Evolutionary conservation across 2,888 invertebrate genomes (phyloP), one percentile per base, ranked within the genome.

Genomic region (Onchidella celtica): DNA sequence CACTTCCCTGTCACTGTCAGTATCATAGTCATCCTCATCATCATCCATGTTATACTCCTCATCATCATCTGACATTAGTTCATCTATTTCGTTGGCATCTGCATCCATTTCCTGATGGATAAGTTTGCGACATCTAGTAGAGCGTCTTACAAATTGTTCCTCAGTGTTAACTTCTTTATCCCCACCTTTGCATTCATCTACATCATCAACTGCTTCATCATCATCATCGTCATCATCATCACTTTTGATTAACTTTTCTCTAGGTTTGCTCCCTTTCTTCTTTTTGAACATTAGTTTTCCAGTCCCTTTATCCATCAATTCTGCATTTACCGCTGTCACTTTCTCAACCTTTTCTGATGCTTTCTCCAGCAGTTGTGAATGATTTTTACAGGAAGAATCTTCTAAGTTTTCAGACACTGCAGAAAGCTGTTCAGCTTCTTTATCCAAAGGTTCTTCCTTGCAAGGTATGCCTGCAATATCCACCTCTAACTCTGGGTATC

Each of bases 31-130:
- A 69, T 61, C 40, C 24, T 65, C 70, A 36, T 81, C 81, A 4
- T 74, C 57, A 61, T 59, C 57, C 34, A 75, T 69, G 36, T 70
- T 24, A 47, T 81, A 74, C 55, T 81, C 81, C 38, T 81, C 81
- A 76, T 76, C 76, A 36, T 81, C 81, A 47, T 81, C 81, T 6
- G 76, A 76, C 63, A 80, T 57, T 4, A 76, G 69, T 9, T 70
- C 70, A 69, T 81, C 81, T n/a, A 81, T 59, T 34, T 73, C 74
- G 63, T 47, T 65, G 6, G 68, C 59, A 9, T 72, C 79, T 17
- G 14, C 36, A 14, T 24, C 47, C 21, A 70, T 47, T 47, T 76
- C 69, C 17, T 47, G 63, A 9, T 65, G 59, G 38, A 76, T 57
- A n/a, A 38, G 69, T 29, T 81, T 81, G 17, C 72, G 66, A 24